Evolutionary conservation across 1,140 invertebrate genomes (phyloP).

Genomic region (Lordiphosa collinella): DNA sequence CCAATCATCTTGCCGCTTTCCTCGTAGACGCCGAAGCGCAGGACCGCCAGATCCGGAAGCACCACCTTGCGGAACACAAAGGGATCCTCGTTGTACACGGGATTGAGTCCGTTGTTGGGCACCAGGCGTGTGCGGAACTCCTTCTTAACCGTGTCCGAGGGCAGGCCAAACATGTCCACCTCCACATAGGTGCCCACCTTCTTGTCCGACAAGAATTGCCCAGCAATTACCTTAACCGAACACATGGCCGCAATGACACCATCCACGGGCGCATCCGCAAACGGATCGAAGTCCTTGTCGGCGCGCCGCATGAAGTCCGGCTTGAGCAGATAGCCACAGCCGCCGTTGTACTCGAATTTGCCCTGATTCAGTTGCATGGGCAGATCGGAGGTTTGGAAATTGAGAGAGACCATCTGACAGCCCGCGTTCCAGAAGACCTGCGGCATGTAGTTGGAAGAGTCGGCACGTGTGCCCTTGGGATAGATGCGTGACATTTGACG

Average conservation of each 20-base stretch:
- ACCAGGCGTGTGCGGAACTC: constrained; percentile 98
- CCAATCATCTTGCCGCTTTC: constrained; percentile 98
- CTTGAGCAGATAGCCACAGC: constrained; percentile 97
- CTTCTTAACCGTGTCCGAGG: constrained; percentile 98
- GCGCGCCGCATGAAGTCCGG: constrained; percentile 99
- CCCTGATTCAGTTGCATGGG: constrained; percentile 99
- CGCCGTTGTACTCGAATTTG: constrained; percentile 99
- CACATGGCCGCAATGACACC: constrained; percentile 99
- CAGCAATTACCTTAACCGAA: constrained; percentile 98
- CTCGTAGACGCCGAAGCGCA: constrained; percentile 99
- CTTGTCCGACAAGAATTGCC: constrained; percentile 99
- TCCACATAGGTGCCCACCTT: constrained; percentile 99
- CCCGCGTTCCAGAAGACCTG: constrained; percentile 97
- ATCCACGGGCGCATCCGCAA: constrained; percentile 99
- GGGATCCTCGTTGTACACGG: constrained; percentile 98
- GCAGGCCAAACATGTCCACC: constrained; percentile 99
- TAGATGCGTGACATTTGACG: constrained; percentile 99
- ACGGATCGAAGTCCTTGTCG: constrained; percentile 98
- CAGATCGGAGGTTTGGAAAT: constrained; percentile 99
- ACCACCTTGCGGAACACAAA: constrained; percentile 99
- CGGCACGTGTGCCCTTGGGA: constrained; percentile 98
- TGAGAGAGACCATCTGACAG: constrained; percentile 99
- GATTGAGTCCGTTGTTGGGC: constrained; percentile 97
- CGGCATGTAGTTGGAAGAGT: constrained; percentile 99
- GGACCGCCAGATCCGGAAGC: constrained; percentile 97